Evolutionary conservation across 2,113 vertebrate species (phyloP).

Genomic region (Prietella phreatophila): DNA sequence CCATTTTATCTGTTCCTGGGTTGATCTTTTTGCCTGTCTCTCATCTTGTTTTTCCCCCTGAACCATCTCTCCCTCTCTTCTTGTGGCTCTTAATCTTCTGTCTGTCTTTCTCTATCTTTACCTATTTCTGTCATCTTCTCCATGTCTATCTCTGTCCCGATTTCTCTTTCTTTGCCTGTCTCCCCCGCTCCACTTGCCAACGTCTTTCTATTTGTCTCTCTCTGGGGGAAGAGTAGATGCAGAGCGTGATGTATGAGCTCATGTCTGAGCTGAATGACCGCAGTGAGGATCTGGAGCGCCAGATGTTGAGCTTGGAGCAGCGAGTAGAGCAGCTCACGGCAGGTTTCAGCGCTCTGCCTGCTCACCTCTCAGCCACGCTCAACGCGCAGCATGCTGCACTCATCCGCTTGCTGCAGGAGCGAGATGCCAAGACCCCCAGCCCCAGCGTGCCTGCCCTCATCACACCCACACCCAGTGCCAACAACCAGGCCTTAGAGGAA

Average conservation of each 20-base stretch:
- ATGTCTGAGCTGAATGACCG: constrained; percentile 97
- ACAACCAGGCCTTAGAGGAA: constrained; percentile 74
- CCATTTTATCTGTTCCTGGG: neutral
- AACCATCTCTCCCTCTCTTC: neutral
- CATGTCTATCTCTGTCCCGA: neutral
- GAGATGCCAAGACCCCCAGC: constrained; percentile 62
- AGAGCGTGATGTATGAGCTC: constrained; percentile 97
- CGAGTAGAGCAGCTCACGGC: constrained; percentile 90
- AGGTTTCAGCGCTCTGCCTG: constrained; percentile 85
- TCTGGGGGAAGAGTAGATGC: constrained; percentile 85
- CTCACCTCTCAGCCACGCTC: constrained; percentile 86
- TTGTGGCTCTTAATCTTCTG: neutral
- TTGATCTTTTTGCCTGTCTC: neutral
- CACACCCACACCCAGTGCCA: constrained; percentile 43
- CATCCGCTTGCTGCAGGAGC: constrained; percentile 81
- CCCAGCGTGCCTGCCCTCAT: constrained; percentile 38
- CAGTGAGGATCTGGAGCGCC: constrained; percentile 95
- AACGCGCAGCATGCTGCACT: constrained; percentile 91
- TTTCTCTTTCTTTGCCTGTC: neutral
- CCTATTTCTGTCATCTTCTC: neutral
- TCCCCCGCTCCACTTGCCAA: neutral
- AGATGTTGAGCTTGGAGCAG: constrained; percentile 90
- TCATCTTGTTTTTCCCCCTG: neutral
- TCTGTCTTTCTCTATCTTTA: neutral
- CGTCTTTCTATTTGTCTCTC: constrained; percentile 11